These are phyloP conservation scores for Epizoanthus illoricatus DNA, from an alignment of 92 coral and sea anemone species.

Conservation along the genomic window DNA sequence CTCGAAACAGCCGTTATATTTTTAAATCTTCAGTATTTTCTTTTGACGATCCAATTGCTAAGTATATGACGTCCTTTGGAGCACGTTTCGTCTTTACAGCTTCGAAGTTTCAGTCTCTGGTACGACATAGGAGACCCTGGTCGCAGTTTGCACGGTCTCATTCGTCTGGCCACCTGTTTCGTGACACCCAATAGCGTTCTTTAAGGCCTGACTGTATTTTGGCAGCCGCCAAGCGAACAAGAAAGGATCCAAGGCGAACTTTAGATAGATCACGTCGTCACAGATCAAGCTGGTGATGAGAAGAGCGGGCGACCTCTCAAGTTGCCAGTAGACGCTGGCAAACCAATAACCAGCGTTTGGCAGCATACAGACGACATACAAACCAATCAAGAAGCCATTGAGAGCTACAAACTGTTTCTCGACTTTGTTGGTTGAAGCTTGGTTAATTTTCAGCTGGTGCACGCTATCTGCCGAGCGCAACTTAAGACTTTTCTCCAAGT, in stretches of 20 bases:
- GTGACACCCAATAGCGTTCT: constrained; percentile 9
- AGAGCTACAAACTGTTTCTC: constrained; percentile 25
- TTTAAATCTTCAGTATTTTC: no score
- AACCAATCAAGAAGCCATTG: constrained; percentile 16
- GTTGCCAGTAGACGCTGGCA: constrained; percentile 9
- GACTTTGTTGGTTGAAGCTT: constrained; percentile 1
- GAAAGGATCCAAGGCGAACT: constrained; percentile 34
- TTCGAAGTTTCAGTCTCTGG: constrained; percentile 26
- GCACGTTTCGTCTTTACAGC: background rate
- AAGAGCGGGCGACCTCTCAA: background rate
- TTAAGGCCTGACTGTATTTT: constrained; percentile 27
- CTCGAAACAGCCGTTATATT: no score
- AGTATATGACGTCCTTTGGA: no score
- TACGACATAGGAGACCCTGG: background rate
- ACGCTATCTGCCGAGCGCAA: constrained; percentile 34
- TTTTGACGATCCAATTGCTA: no score
- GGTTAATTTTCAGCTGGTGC: constrained; percentile 3
- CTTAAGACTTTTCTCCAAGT: constrained; percentile 13
- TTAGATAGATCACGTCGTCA: constrained; percentile 17
- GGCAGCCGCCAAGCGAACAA: constrained; percentile 37
- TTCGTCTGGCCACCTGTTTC: background rate
- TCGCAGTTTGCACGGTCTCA: background rate
- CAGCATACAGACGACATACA: constrained; percentile 25
- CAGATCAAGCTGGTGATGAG: constrained; percentile 21
- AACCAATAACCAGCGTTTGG: constrained; percentile 41